Evolutionary conservation across 2,113 vertebrate species (phyloP).

Genomic region (Aplodontia rufa): DNA sequence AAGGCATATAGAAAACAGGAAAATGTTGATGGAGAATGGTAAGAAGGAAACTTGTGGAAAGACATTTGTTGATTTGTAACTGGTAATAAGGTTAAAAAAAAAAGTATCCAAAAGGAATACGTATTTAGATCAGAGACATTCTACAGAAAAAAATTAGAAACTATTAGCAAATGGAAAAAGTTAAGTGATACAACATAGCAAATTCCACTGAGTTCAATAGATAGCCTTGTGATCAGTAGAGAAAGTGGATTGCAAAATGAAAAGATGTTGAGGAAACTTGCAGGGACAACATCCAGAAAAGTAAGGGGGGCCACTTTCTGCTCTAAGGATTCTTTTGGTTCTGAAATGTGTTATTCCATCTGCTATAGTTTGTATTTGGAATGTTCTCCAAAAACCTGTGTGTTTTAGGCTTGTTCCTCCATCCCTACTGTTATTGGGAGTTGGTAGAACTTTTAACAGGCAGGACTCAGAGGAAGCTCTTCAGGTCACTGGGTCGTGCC

Average conservation of each 20-base stretch:
- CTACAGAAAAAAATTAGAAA: background rate
- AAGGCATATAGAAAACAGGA: background rate
- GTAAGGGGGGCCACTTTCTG: too few species aligned
- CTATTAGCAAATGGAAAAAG: constrained; percentile 1
- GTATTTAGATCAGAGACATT: constrained; percentile 8
- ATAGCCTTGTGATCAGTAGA: constrained; percentile 7
- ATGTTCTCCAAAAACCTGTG: too few species aligned
- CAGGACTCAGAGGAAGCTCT: background rate
- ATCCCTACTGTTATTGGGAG: too few species aligned
- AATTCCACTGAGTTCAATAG: constrained; percentile 3
- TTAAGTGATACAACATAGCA: constrained; percentile 24
- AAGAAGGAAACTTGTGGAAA: background rate
- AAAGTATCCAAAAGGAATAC: constrained; percentile 2
- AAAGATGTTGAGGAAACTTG: too few species aligned
- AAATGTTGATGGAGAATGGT: background rate
- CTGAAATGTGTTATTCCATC: too few species aligned
- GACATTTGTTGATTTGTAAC: background rate
- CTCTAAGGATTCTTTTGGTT: too few species aligned
- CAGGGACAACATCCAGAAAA: too few species aligned
- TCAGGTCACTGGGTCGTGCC: background rate
- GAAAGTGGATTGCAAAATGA: constrained; percentile 17
- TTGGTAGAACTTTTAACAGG: too few species aligned
- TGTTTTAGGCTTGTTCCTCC: too few species aligned
- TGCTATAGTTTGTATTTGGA: too few species aligned
- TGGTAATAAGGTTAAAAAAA: constrained; percentile 18